phyloP scores from a whole-genome alignment of 2,797 vertebrate genomes.

The Parauchenoglanis punctatus region DNA sequence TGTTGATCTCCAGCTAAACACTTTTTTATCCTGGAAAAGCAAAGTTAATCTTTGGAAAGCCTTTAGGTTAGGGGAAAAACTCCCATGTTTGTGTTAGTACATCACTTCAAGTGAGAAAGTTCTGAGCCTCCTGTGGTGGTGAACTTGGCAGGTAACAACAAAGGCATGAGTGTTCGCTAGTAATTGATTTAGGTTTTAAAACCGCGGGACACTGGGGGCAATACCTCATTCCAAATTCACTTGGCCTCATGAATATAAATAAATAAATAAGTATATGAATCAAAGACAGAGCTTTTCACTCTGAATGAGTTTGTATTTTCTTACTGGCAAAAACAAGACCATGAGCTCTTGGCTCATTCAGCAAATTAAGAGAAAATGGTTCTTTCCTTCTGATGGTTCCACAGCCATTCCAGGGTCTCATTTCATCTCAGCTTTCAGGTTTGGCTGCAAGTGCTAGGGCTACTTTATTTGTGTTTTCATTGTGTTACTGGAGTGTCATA shows the following conservation, averaged over 20 bases:
- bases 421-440: conserved; percentile 53
- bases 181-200: conserved; percentile 60
- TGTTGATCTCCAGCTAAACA: conserved; percentile 31
- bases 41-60: conserved; percentile 38
- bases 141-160: conserved; percentile 53
- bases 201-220: conserved; percentile 46
- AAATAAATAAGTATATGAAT: conserved; percentile 19
- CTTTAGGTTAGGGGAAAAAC: conserved; percentile 29
- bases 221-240: conserved; percentile 25
- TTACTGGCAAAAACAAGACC: conserved; percentile 47
- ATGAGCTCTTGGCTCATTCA: conserved; percentile 47
- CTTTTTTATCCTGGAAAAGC: conserved; percentile 42
- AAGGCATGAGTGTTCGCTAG: conserved; percentile 46
- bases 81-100: conserved; percentile 43
- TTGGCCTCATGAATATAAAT: conserved; percentile 28
- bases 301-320: conserved; percentile 36
- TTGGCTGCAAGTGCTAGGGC: conserved; percentile 52
- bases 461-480: conserved; percentile 55
- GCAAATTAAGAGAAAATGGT: conserved; percentile 55
- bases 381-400: conserved; percentile 49
- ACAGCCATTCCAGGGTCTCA: conserved; percentile 49
- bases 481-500: conserved; percentile 16
- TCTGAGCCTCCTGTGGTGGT: conserved; percentile 22
- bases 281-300: conserved; percentile 22
- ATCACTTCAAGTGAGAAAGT: conserved; percentile 33